A percentile compares a stretch with the other conserved stretches of the same genome.
phyloP scores from a whole-genome alignment of 2,888 invertebrate genomes.

The Hirudinaria manillensis region DNA sequence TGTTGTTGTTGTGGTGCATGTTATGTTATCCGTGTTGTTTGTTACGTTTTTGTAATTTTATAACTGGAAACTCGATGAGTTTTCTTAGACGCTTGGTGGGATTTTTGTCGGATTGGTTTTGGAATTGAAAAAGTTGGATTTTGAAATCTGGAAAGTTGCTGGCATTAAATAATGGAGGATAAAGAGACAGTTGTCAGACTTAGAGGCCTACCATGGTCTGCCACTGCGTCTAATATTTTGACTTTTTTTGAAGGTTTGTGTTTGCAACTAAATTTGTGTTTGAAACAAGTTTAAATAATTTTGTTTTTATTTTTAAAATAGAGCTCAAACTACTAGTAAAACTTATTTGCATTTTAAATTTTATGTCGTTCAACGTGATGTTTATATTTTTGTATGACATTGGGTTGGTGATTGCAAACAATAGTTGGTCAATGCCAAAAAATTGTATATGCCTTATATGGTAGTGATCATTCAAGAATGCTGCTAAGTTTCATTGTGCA shows the following conservation, averaged over 20 bases:
- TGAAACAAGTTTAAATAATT: neutral
- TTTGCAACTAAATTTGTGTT: neutral
- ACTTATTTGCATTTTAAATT: no score
- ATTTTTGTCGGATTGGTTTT: no score
- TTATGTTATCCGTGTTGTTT: constrained; percentile 1
- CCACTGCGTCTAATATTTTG: constrained; percentile 73
- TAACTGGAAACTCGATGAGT: no score
- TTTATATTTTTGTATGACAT: no score
- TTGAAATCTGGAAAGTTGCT: neutral
- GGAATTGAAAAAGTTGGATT: constrained; percentile 2
- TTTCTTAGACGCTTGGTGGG: no score
- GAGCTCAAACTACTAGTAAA: no score
- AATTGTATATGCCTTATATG: no score
- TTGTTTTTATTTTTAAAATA: neutral
- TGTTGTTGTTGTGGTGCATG: constrained; percentile 3
- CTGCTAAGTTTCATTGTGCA: no score
- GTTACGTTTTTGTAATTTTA: neutral
- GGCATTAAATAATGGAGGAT: constrained; percentile 39
- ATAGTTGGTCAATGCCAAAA: no score
- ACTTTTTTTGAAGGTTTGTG: constrained; percentile 61
- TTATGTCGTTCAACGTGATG: no score
- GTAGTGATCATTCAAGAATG: no score
- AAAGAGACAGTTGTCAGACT: constrained; percentile 57
- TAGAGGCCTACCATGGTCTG: constrained; percentile 84
- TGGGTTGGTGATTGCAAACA: no score